These are phyloP conservation scores for Lepus timidus DNA, from an alignment of 2,113 vertebrate genomes.

Conservation along the genomic window DNA sequence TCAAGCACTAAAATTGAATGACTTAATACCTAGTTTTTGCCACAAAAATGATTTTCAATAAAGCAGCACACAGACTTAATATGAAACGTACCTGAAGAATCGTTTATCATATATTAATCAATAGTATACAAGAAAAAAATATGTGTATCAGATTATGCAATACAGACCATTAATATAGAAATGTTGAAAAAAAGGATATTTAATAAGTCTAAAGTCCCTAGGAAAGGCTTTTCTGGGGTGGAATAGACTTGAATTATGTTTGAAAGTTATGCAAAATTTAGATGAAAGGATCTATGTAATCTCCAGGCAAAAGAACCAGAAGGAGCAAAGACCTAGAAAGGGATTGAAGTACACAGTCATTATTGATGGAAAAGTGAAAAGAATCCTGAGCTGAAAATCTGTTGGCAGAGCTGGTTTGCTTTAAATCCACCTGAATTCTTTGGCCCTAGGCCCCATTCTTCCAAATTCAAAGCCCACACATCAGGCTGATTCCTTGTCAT, in stretches of 20 bases:
- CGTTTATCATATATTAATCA: background rate
- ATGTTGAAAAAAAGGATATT: background rate
- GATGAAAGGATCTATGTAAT: background rate
- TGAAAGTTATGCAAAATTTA: background rate
- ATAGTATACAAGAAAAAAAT: background rate
- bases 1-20: background rate
- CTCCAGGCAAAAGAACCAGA: background rate
- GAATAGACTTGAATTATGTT: background rate
- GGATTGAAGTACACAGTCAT: background rate
- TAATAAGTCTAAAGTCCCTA: background rate
- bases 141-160: background rate
- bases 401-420: background rate
- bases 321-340: background rate
- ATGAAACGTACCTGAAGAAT: background rate
- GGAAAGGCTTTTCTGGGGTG: background rate
- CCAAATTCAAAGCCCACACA: background rate
- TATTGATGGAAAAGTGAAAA: background rate
- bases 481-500: background rate
- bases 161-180: background rate
- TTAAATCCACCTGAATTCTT: background rate
- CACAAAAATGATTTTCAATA: background rate
- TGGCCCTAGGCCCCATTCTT: background rate
- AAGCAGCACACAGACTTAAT: background rate
- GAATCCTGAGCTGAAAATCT: background rate
- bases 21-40: conserved; percentile 1